phyloP scores from a whole-genome alignment of 2,797 vertebrate species.

The Harpagifer antarcticus region DNA sequence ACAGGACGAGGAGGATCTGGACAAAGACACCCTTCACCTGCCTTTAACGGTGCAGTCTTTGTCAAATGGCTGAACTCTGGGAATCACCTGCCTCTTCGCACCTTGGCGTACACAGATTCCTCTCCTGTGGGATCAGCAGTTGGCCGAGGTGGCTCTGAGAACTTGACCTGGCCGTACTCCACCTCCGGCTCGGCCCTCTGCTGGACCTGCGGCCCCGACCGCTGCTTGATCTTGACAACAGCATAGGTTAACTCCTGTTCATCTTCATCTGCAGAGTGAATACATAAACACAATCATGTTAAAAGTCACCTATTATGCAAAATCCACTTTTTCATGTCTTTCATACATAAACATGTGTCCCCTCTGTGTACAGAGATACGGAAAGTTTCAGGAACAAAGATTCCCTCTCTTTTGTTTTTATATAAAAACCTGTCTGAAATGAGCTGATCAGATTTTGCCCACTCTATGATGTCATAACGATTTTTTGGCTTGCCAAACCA shows the following conservation, averaged over 20 bases:
- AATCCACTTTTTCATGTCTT: no score
- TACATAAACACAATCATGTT: not conserved
- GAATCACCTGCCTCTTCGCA: conserved; percentile 48
- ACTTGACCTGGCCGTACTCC: conserved; percentile 67
- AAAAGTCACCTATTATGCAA: no score
- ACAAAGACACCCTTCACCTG: not conserved
- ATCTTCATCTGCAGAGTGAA: conserved; percentile 15
- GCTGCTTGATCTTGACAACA: conserved; percentile 37
- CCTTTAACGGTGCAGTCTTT: not conserved
- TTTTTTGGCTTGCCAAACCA: no score
- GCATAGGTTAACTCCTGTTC: conserved; percentile 61
- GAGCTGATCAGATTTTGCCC: no score
- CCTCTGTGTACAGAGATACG: no score
- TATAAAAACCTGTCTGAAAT: no score
- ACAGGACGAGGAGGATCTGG: no score
- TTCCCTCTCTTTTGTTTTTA: no score
- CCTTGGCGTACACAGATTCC: conserved; percentile 52
- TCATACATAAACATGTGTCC: no score
- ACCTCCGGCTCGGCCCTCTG: conserved; percentile 32
- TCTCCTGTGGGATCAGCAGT: not conserved
- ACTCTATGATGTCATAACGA: no score
- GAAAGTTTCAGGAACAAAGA: no score
- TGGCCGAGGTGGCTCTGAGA: conserved; percentile 18
- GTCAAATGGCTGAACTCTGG: not conserved
- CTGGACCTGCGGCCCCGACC: not conserved